Evolutionary conservation across 2,888 invertebrate genomes (phyloP), one percentile per base, ranked within the genome.

Genomic region (Lordiphosa fenestrarum): DNA sequence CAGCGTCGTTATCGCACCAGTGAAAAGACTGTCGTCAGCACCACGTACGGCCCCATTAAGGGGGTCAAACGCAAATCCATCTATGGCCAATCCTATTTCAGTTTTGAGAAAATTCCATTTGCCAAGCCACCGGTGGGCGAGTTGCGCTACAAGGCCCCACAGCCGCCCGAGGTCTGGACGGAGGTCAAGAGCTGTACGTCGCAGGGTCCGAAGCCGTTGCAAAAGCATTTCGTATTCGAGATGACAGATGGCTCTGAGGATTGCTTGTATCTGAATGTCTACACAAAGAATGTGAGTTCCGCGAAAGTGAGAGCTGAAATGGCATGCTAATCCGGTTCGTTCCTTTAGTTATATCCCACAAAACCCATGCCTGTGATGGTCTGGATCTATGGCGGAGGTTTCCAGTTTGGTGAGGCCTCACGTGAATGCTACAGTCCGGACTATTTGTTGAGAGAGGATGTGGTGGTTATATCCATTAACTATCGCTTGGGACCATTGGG

Each of bases 311-410:
- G 13, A 47, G 33, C 19, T 9, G 3, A 9, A 10, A 21, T 13
- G 10, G 2, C 9, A 13, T 19, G n/a, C 2, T 21, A 6, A 36
- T 10, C 15, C 15, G 1, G 10, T 13, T 25, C 3, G 4, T 37
- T 49, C 12, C 25, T 39, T 1, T 42, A 89, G 88, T 67, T 89
- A 23, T 85, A 87, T 60, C 88, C 88, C 41, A 61, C 60, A 13
- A 86, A 85, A 50, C 87, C 86, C 0, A 69, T 85, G 66, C 89
- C 90, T 3, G 89, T 91, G 1, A 90, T 91, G 90, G 89, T 91
- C 12, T 91, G 90, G 88, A 90, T 91, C 55, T 90, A 91, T 71
- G 91, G 91, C n/a, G 91, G 91, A 0, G 91, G 90, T 33, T 91
- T 91, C 66, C 89, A 89, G 55, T 86, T 87, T 52, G 91, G 91